Base-by-base conservation (phyloP, 2,113 vertebrate genomes). In the Paraplagusia blochii region DNA sequence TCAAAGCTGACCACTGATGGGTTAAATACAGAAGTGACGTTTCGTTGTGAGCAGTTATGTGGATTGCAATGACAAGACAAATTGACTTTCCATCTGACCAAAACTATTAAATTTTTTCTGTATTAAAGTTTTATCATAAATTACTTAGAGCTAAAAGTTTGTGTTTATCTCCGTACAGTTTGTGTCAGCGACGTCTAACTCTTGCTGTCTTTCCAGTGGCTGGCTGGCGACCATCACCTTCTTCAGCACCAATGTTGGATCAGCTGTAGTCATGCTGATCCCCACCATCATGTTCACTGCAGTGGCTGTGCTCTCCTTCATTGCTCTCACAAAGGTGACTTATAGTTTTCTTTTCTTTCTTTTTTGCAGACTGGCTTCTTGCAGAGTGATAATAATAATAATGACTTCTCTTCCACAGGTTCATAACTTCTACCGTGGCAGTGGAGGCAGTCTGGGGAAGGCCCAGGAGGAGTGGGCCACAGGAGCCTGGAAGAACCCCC, bases 401-500 rank as follows among this genome's bases (percentile, higher is more conserved):
- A 4, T 11, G 12, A 1, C 0, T 3, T 49, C 7, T 58, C 12
- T 57, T 39, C 15, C 38, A 0, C 65, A 87, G 85, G 85, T 87
- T 38, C 87, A 88, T 64, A 98, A 94, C 70, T 93, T 98, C 63
- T 99, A 99, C 85, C 93, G 97, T 40, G 97, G 97, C 44, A 94
- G 93, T 0, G 97, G 97, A 0, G 97, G 97, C 2, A 98, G 95
- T 71, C 88, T 99, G 90, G 95, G 94, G 84, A 98, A 99, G 81
- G 97, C 97, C 1, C 96, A 99, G 76, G 95, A 99, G 70, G 97
- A 99, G 85, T 99, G 97, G 97, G 90, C 95, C 72, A 92, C 92
- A 0, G 97, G 97, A 1, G 97, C 97, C 0, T 99, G 97, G 96
- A 99, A 98, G 85, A 98, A 97, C 66, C 95, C 97, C 0, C 97